Percentiles rank a stretch among this genome's conserved stretches.
Evolutionary conservation across 2,797 vertebrate genomes (phyloP).

Genomic region (Pogoniulus pusillus): DNA sequence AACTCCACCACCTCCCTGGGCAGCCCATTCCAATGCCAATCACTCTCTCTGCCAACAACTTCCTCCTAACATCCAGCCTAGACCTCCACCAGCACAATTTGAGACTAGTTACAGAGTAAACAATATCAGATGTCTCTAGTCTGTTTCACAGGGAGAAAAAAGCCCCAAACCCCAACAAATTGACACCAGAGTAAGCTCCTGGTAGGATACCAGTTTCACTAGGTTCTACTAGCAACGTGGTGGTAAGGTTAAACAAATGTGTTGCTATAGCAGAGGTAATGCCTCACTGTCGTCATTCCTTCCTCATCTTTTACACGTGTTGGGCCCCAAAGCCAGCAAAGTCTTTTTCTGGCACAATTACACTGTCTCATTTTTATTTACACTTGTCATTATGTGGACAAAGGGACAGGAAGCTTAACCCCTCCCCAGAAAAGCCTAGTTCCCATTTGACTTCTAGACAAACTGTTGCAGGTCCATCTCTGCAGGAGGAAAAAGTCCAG

Average conservation of each 20-base stretch:
- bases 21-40: no score
- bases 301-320: background rate
- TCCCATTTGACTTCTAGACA: constrained; percentile 29
- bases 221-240: background rate
- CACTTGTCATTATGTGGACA: background rate
- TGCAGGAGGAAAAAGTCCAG: background rate
- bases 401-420: background rate
- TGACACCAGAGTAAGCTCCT: background rate
- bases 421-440: background rate
- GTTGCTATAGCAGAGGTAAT: background rate
- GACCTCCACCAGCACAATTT: no score
- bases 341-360: constrained; percentile 1
- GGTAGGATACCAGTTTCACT: background rate
- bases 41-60: no score
- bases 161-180: no score
- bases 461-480: background rate
- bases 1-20: no score
- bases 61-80: no score
- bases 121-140: background rate
- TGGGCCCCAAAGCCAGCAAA: constrained; percentile 9
- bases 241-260: background rate
- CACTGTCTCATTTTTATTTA: constrained; percentile 35
- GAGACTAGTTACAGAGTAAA: constrained; percentile 31
- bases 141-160: background rate
- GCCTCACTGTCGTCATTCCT: constrained; percentile 15